Evolutionary conservation across 2,113 vertebrate genomes (phyloP).

Genomic region (Crotalus horridus): DNA sequence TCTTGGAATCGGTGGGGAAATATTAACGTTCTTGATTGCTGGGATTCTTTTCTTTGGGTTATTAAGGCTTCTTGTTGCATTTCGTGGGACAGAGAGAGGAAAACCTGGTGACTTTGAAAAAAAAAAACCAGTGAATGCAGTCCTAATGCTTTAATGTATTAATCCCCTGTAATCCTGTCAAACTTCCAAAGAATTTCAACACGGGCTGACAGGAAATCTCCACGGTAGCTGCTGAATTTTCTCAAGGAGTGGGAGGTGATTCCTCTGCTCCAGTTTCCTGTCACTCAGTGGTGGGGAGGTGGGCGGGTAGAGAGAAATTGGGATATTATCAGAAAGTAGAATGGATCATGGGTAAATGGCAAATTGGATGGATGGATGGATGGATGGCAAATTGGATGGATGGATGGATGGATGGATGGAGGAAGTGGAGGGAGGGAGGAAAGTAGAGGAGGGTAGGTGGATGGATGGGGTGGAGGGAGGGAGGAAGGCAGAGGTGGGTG

Average conservation of each 20-base stretch:
- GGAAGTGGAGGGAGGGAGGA: fast-evolving
- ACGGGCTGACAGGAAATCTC: neutral
- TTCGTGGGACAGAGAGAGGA: neutral
- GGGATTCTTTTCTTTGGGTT: neutral
- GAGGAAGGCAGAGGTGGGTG: too few relatives aligned
- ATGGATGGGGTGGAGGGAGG: fast-evolving
- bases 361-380: neutral
- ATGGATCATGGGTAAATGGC: neutral
- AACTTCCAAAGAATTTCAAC: neutral
- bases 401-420: neutral
- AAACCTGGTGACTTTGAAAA: neutral
- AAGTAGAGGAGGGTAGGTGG: too few relatives aligned
- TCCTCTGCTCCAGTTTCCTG: neutral
- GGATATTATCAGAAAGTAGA: neutral
- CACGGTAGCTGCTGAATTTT: neutral
- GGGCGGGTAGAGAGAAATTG: neutral
- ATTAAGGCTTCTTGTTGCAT: neutral
- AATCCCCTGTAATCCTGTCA: neutral
- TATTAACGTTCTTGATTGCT: neutral
- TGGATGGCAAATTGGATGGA: neutral
- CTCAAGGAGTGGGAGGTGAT: neutral
- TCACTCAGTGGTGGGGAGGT: neutral
- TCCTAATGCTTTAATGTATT: neutral
- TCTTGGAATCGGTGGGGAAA: neutral
- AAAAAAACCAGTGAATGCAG: neutral